Conservation (phyloP, 2,113 vertebrate species). For the Muntiacus muntjak region DNA sequence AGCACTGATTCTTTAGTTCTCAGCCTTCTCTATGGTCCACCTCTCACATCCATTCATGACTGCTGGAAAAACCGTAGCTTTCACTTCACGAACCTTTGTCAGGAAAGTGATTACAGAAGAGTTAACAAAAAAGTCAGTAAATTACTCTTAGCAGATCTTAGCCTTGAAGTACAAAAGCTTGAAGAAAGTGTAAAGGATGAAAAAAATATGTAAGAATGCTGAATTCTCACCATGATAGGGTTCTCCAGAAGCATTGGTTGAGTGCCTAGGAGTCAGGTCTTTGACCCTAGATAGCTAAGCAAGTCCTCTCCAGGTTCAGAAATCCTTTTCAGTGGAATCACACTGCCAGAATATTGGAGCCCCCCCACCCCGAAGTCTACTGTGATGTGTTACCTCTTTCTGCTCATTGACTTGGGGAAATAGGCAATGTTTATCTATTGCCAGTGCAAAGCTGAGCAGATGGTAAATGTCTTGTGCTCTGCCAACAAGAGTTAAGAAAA, state of each 20-base stretch:
- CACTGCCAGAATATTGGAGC: neutral
- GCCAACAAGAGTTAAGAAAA: constrained; percentile 76
- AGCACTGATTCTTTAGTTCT: neutral
- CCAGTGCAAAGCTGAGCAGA: constrained; percentile 73
- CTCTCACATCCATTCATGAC: neutral
- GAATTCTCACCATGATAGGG: neutral
- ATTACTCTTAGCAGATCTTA: neutral
- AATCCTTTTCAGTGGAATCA: neutral
- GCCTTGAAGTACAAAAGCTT: neutral
- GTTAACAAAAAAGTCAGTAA: neutral
- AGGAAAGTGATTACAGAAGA: neutral
- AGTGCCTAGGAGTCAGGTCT: neutral
- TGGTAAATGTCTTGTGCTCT: constrained; percentile 72
- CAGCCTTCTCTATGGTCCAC: neutral
- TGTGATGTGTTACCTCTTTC: constrained; percentile 3
- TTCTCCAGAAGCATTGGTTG: neutral
- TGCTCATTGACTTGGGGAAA: constrained; percentile 56
- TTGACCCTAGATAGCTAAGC: neutral
- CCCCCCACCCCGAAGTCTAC: neutral
- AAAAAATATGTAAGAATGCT: neutral
- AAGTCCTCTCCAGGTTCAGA: neutral
- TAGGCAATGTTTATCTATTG: constrained; percentile 57
- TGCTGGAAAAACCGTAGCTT: neutral
- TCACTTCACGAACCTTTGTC: neutral
- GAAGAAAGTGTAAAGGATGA: neutral